Base-by-base conservation (phyloP, 2,113 vertebrate species). In the Takifugu bimaculatus region DNA sequence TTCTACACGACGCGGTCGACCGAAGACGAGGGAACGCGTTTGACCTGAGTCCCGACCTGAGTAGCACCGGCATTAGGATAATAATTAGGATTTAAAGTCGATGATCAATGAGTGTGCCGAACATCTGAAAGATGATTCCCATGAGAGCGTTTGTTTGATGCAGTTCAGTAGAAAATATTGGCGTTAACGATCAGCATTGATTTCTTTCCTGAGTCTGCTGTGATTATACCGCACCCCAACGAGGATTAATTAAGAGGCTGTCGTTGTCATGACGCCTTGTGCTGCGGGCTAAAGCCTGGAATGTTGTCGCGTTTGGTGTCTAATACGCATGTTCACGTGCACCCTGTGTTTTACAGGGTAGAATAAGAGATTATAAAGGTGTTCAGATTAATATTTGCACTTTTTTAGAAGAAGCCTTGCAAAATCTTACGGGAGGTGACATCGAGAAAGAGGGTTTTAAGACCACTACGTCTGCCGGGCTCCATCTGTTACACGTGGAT, bases 171-270 rank as follows among this genome's bases (percentile, higher is more conserved):
- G 53, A 81, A 82, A 81, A 85, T 32, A 74, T 62, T 63, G 42
- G 5, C 64, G 66, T 73, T 56, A 75, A 75, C 73, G 26, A 59
- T 74, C 75, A 79, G 66, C 70, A 50, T 58, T 70, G 73, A 75
- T 75, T 54, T 79, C 80, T 68, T 80, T 84, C 83, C 87, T 87
- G 83, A 89, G 79, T 81, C 48, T 59, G 77, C 75, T 63, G 58
- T 60, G 29, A 44, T 28, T 75, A 53, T 55, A 73, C 57, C 59
- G 53, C 29, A 11, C 43, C 53, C 53, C 57, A 50, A 44, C 44
- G 25, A 15, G 12, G 47, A 25, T 45, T 42, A 27, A 48, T 25
- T 50, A 10, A 56, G 50, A 81, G 6, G 20, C 2, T 58, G 45
- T 49, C 66, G 54, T 44, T 55, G 49, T 50, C 26, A 55, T 58